These are phyloP conservation scores for Diachrysia chrysitis DNA, from an alignment of 2,888 invertebrate genomes.

Conservation along the genomic window DNA sequence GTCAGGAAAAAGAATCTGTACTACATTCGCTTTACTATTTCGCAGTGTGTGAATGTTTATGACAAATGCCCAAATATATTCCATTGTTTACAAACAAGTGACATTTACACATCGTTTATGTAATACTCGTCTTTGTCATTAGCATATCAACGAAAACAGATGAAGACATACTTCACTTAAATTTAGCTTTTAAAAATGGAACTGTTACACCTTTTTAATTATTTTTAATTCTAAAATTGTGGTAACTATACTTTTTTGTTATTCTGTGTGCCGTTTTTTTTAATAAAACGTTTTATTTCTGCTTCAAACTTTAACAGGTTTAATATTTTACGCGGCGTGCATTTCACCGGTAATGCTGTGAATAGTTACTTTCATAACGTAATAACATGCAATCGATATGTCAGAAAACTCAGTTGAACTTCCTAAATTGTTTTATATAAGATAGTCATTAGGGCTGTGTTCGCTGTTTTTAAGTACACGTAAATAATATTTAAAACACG, in stretches of 20 bases:
- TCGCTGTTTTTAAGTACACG: too few relatives aligned
- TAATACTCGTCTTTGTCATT: slow-evolving; percentile 4
- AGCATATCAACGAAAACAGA: neutral
- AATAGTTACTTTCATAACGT: slow-evolving; percentile 14
- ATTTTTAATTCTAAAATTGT: too few relatives aligned
- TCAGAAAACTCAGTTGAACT: slow-evolving; percentile 9
- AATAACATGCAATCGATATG: slow-evolving; percentile 9
- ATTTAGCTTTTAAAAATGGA: neutral
- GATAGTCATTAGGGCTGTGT: neutral
- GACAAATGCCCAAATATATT: slow-evolving; percentile 1
- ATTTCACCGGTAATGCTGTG: slow-evolving; percentile 35
- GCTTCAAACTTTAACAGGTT: neutral
- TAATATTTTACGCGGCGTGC: neutral
- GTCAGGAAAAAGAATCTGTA: neutral
- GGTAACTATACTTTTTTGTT: too few relatives aligned
- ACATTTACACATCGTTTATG: neutral
- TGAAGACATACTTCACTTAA: neutral
- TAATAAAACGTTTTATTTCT: neutral
- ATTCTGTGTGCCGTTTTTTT: too few relatives aligned
- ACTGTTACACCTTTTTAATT: too few relatives aligned
- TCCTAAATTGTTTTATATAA: slow-evolving; percentile 5
- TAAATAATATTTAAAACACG: too few relatives aligned
- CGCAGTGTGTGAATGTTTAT: neutral
- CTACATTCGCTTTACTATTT: neutral
- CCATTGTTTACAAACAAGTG: slow-evolving; percentile 1